Evolutionary conservation across 2,797 vertebrate species (phyloP).

Genomic region (Cygnus olor): DNA sequence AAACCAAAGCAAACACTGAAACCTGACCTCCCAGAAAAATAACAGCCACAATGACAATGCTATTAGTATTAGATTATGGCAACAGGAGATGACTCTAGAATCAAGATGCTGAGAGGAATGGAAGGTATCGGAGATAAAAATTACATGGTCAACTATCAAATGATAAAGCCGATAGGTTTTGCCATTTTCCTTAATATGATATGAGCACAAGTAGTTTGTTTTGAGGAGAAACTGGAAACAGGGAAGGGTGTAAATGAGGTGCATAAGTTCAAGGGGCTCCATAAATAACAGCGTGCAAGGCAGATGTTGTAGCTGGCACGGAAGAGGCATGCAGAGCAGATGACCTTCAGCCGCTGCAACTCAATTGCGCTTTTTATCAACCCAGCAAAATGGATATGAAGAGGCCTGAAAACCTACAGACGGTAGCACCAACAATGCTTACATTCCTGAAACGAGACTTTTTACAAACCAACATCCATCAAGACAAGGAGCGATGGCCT

Average conservation of each 20-base stretch:
- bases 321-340: background rate
- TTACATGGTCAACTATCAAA: background rate
- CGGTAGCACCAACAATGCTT: background rate
- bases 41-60: background rate
- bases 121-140: background rate
- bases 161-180: background rate
- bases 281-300: background rate
- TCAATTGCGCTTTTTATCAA: rapidly evolving
- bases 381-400: background rate
- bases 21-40: background rate
- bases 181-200: rapidly evolving
- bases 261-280: background rate
- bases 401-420: background rate
- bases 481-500: rapidly evolving
- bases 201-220: background rate
- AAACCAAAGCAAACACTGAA: background rate
- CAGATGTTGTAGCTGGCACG: rapidly evolving
- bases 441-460: rapidly evolving
- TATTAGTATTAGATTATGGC: background rate
- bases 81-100: background rate
- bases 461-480: background rate
- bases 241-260: background rate
- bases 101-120: background rate
- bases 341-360: background rate
- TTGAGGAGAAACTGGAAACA: background rate